Base-by-base conservation (phyloP, 2,888 invertebrate genomes). In the Apamea monoglypha region DNA sequence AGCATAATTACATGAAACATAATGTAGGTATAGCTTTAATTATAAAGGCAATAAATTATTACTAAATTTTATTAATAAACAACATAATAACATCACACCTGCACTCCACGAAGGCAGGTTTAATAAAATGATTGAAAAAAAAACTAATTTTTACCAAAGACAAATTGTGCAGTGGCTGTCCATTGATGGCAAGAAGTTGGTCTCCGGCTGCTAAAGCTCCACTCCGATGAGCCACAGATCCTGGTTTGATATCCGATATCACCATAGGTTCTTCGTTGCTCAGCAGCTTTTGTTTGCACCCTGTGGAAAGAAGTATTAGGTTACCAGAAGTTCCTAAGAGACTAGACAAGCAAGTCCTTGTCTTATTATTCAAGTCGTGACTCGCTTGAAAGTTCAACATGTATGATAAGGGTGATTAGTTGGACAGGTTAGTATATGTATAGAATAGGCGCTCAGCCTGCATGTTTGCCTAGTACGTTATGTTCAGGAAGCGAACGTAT, bases 191-290 rank as follows among this genome's bases (percentile, higher is more conserved):
- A 25, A 99, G 95, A 0, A 99, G 97, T 81, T 98, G 98, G 92
- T 99, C 99, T 1, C 99, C 99, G 0, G 98, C 97, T 36, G 98
- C 98, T 63, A 99, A 96, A 1, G 99, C 98, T 3, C 99, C 99
- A 44, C 98, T 98, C 68, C 99, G 97, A 95, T 99, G 99, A 0
- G 99, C 99, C 0, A 98, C 98, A 61, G 99, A 99, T 18, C 99
- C 99, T 68, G 98, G 98, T 78, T 98, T 98, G 25, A 99, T 98
- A 91, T 99, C 98, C 0, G 99, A 98, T 91, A 99, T 99, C 70
- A 98, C 97, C 94, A 99, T 97, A 0, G 98, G 98, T 84, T 98
- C 98, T 87, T 98, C 97, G 72, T 97, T 97, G 82, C 97, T 97
- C 2, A 96, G 88, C 12, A 96, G 89, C 86, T 95, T 96, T 87